Percentiles rank a stretch among this genome's conserved stretches.
Conservation (phyloP, 1,140 invertebrate genomes). For the Metaphire vulgaris region DNA sequence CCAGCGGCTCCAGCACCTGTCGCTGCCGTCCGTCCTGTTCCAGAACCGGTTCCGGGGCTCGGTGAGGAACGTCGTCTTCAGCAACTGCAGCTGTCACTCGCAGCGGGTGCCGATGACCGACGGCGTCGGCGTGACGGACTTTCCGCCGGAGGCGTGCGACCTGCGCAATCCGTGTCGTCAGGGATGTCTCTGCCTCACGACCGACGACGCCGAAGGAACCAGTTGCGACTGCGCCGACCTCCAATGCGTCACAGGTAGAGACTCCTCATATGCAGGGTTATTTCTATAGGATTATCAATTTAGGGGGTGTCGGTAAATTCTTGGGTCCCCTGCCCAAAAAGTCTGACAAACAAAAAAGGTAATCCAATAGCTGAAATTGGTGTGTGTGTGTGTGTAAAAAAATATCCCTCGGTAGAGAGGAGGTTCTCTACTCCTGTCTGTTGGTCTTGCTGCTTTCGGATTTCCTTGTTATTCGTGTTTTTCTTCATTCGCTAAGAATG, state of each 20-base stretch:
- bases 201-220: background rate
- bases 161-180: constrained; percentile 34
- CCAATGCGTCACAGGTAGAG: constrained; percentile 31
- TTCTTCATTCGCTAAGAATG: too few relatives aligned
- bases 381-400: too few relatives aligned
- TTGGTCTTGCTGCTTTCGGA: too few relatives aligned
- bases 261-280: too few relatives aligned
- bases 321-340: too few relatives aligned
- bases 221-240: constrained; percentile 25
- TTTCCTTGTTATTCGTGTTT: too few relatives aligned
- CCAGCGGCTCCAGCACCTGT: constrained; percentile 31
- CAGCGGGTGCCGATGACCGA: constrained; percentile 35
- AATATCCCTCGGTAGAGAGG: too few relatives aligned
- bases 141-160: constrained; percentile 39
- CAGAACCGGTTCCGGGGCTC: constrained; percentile 35
- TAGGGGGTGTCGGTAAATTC: too few relatives aligned
- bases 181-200: constrained; percentile 25
- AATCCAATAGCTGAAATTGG: too few relatives aligned
- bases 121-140: constrained; percentile 27
- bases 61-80: constrained; percentile 44
- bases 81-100: constrained; percentile 44
- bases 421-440: too few relatives aligned
- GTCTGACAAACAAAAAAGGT: too few relatives aligned
- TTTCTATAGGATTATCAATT: too few relatives aligned
- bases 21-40: constrained; percentile 36